Evolutionary conservation across 2,888 invertebrate species (phyloP).

Genomic region (Zelleria hepariella): DNA sequence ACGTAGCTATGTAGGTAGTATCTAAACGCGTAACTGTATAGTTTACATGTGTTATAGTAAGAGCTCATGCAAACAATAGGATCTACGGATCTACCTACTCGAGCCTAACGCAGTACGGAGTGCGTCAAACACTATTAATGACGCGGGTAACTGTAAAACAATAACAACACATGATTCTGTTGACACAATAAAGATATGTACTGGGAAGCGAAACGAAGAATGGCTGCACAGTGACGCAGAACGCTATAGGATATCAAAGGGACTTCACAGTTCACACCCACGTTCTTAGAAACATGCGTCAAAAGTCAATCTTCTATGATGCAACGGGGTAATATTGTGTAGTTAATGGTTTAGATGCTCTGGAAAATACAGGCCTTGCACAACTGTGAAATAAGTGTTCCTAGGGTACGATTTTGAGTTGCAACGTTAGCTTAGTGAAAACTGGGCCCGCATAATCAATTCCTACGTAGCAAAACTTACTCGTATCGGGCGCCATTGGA

Average conservation of each 20-base stretch:
- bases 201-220: background rate
- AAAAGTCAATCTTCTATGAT: background rate
- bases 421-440: too few relatives aligned
- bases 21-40: background rate
- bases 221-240: background rate
- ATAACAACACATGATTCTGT: background rate
- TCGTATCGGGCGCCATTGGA: conserved; percentile 29
- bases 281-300: background rate
- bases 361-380: too few relatives aligned
- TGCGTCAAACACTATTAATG: background rate
- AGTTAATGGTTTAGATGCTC: too few relatives aligned
- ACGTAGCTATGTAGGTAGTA: background rate
- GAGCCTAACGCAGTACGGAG: background rate
- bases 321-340: too few relatives aligned
- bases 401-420: too few relatives aligned
- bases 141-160: conserved; percentile 3
- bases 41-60: background rate
- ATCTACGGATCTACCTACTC: background rate
- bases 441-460: background rate
- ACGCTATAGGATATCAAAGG: background rate
- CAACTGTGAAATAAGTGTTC: background rate
- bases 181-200: conserved; percentile 1
- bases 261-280: background rate
- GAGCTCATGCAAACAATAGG: background rate
- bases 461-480: background rate